Evolutionary conservation across 2,888 invertebrate genomes (phyloP), one percentile per base, ranked within the genome.

Genomic region (Disparrhopalites patrizii): DNA sequence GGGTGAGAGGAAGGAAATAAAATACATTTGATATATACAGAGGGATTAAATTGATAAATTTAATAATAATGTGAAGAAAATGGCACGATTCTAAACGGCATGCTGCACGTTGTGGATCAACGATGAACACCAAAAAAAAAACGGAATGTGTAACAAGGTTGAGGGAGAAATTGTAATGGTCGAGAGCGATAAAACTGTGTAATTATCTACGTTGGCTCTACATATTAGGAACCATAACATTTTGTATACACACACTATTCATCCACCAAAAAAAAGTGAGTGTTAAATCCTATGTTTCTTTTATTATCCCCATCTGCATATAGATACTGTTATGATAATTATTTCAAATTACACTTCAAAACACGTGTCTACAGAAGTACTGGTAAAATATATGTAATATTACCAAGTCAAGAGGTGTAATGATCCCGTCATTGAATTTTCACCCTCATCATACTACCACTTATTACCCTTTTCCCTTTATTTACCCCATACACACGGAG

Each of bases 61-160:
- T 60, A 23, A 50, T 23, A n/a, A n/a, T n/a, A 57, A 43, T 43
- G 43, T 23, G 23, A 47, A 23, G 47, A 25, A 50, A 60, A 40
- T 23, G 57, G 27, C 57, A 60, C 47, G 60, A 60, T 50, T 60
- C 31, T 27, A 43, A 60, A 60, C 47, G 50, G 58, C 57, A 57
- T 57, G 57, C 38, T 18, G 58, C 60, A 60, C 50, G 60, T 28
- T 47, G 36, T 33, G 20, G 40, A 50, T 31, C 47, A 20, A 47
- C n/a, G n/a, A n/a, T n/a, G n/a, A n/a, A n/a, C n/a, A n/a, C n/a
- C n/a, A n/a, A n/a, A n/a, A n/a, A n/a, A 55, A 18, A 33, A 31
- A 31, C 3, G 20, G 60, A 47, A 60, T 60, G 60, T 60, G 50
- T 60, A 60, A 60, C 60, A 60, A 60, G 60, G 60, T 60, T 60